phyloP scores from a whole-genome alignment of 2,113 vertebrate species.

The Oryzias curvinotus region DNA sequence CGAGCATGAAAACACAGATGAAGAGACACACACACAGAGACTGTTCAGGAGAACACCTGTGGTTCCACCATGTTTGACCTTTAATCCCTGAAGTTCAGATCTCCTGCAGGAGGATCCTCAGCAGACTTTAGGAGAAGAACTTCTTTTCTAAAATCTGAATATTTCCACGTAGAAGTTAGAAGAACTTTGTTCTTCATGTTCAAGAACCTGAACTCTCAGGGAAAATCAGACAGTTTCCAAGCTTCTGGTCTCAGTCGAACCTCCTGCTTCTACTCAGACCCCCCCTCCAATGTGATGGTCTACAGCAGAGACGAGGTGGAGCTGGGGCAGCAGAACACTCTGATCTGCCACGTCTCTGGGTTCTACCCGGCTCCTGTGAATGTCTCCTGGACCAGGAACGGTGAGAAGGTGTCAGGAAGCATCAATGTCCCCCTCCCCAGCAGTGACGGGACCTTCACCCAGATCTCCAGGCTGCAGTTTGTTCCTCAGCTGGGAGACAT shows the following conservation, averaged over 20 bases:
- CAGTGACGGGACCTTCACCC: conserved; percentile 62
- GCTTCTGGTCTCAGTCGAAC: not conserved
- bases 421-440: conserved; percentile 61
- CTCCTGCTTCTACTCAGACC: conserved; percentile 43
- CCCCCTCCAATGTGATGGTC: conserved; percentile 59
- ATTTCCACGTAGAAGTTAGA: too few relatives aligned
- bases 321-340: conserved; percentile 57
- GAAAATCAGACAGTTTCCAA: too few relatives aligned
- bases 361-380: conserved; percentile 76
- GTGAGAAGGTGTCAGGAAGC: conserved; percentile 47
- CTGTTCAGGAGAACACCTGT: too few relatives aligned
- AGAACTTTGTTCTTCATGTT: too few relatives aligned
- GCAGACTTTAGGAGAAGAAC: too few relatives aligned
- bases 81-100: too few relatives aligned
- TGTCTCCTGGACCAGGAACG: conserved; percentile 76
- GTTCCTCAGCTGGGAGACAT: conserved; percentile 68
- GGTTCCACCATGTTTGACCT: too few relatives aligned
- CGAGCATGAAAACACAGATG: too few relatives aligned
- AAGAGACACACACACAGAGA: too few relatives aligned
- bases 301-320: conserved; percentile 42
- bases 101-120: too few relatives aligned
- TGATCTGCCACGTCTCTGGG: conserved; percentile 74
- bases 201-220: too few relatives aligned
- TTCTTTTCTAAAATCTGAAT: not conserved
- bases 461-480: conserved; percentile 75